Evolutionary conservation across 1,140 invertebrate genomes (phyloP).

Genomic region (Eulimnadia texana): DNA sequence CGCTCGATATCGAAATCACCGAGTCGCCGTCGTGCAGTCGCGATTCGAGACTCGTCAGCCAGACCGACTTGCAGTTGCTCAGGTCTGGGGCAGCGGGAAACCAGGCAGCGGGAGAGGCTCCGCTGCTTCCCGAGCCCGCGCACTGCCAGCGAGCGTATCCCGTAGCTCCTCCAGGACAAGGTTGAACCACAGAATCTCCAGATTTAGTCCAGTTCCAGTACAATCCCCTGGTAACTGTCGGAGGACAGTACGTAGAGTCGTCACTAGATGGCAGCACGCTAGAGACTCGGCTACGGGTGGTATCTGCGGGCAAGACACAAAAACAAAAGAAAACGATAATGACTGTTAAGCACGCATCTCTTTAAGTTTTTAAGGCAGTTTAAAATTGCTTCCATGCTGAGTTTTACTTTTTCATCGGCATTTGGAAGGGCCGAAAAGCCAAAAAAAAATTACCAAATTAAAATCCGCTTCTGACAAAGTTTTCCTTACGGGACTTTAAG

Average conservation of each 20-base stretch:
- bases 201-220: slow-evolving; percentile 76
- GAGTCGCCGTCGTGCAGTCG: slow-evolving; percentile 58
- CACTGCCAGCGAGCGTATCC: slow-evolving; percentile 71
- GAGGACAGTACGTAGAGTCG: slow-evolving; percentile 39
- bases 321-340: no score
- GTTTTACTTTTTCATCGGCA: no score
- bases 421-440: no score
- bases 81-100: slow-evolving; percentile 62
- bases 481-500: no score
- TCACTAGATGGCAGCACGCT: slow-evolving; percentile 27
- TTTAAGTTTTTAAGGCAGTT: no score
- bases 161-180: slow-evolving; percentile 73
- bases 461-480: no score
- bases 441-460: no score
- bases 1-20: slow-evolving; percentile 59
- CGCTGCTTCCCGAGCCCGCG: slow-evolving; percentile 28
- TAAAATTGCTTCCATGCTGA: no score
- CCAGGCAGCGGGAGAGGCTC: slow-evolving; percentile 41
- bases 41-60: slow-evolving; percentile 68
- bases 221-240: slow-evolving; percentile 53
- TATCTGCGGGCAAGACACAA: not conserved
- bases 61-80: slow-evolving; percentile 79
- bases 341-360: no score
- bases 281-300: slow-evolving; percentile 19
- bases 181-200: slow-evolving; percentile 58